Percentiles rank a stretch among this genome's conserved stretches.
Evolutionary conservation across 2,888 invertebrate species (phyloP).

Genomic region (Elaeidobius kamerunicus): DNA sequence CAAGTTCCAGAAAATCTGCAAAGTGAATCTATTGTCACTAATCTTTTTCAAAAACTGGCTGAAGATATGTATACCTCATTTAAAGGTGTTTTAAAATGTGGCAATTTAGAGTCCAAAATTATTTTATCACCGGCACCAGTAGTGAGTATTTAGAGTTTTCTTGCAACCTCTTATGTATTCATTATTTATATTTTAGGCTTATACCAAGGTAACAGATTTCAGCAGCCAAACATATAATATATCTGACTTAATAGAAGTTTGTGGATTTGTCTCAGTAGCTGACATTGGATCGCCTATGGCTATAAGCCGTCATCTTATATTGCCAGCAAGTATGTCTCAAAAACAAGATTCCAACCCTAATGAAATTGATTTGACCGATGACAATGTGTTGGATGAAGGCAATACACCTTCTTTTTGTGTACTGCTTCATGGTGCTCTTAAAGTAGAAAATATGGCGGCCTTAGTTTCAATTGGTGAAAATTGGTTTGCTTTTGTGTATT

Average conservation of each 20-base stretch:
- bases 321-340: slow-evolving; percentile 60
- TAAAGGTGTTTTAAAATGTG: slow-evolving; percentile 70
- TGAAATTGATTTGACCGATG: slow-evolving; percentile 46
- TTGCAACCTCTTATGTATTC: not conserved
- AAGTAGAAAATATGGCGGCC: slow-evolving; percentile 85
- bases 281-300: slow-evolving; percentile 92
- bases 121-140: slow-evolving; percentile 73
- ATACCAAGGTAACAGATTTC: slow-evolving; percentile 61
- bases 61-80: slow-evolving; percentile 72
- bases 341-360: slow-evolving; percentile 36
- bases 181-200: slow-evolving; percentile 45
- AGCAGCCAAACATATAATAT: slow-evolving; percentile 61
- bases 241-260: slow-evolving; percentile 73
- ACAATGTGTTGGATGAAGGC: slow-evolving; percentile 66
- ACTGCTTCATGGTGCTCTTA: slow-evolving; percentile 78
- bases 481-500: slow-evolving; percentile 94
- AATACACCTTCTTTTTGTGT: slow-evolving; percentile 89
- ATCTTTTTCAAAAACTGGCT: slow-evolving; percentile 64
- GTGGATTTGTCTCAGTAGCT: slow-evolving; percentile 83
- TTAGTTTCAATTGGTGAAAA: slow-evolving; percentile 75
- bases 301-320: slow-evolving; percentile 83
- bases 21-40: slow-evolving; percentile 48
- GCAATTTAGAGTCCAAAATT: slow-evolving; percentile 69
- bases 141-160: slow-evolving; percentile 45
- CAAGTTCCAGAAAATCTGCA: slow-evolving; percentile 55